Evolutionary conservation across 2,797 vertebrate species (phyloP).

Genomic region (Myiothlypis coronata): DNA sequence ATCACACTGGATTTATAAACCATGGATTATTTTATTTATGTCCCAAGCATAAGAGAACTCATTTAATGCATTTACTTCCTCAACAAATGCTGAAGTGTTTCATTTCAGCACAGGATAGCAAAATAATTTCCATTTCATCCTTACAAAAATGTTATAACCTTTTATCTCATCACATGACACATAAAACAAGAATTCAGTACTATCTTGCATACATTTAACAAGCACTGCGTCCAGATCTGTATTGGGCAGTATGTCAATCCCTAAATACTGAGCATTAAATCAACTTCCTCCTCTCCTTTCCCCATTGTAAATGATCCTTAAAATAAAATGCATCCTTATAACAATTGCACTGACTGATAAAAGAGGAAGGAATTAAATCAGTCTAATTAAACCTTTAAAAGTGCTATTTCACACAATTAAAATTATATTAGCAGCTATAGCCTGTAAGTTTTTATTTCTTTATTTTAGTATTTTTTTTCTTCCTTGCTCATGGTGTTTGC

Average conservation of each 20-base stretch:
- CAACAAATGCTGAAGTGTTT: neutral
- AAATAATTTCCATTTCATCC: neutral
- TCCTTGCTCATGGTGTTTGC: neutral
- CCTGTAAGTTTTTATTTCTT: neutral
- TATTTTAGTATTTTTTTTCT: neutral
- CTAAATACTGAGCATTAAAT: neutral
- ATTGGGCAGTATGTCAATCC: neutral
- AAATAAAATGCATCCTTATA: neutral
- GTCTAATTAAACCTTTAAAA: neutral
- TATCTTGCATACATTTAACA: neutral
- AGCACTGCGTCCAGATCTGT: neutral
- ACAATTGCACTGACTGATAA: neutral
- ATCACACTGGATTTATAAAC: neutral
- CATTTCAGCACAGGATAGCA: neutral
- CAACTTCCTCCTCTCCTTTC: neutral
- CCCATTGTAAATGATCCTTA: neutral
- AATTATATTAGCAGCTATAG: neutral
- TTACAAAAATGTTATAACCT: conserved; percentile 10
- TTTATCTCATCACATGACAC: neutral
- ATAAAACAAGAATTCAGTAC: neutral
- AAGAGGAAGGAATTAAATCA: neutral
- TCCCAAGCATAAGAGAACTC: neutral
- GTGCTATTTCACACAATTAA: neutral
- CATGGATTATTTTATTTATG: conserved; percentile 7
- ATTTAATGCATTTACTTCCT: neutral